Evolutionary conservation across 1,140 invertebrate genomes (phyloP), one percentile per base, ranked within the genome.

Genomic region (Tetraneura akinire): DNA sequence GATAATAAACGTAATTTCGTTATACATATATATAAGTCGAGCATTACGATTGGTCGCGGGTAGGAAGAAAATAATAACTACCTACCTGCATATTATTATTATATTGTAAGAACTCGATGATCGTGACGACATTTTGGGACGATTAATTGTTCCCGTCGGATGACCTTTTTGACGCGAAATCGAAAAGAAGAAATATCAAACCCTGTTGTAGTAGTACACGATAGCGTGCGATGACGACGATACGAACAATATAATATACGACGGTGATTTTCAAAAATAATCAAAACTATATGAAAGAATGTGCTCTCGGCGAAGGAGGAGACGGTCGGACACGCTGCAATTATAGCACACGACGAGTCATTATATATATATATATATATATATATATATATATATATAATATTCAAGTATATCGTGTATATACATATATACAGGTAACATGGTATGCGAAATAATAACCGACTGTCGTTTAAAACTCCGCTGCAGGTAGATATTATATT

Each of bases 261-360:
- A 29, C 16, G 29, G 26, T 62, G 60, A 62, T 62, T 62, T 62
- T 62, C 3, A 16, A 18, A 62, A 62, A 62, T 29, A 62, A n/a
- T 62, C 60, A 6, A 62, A 62, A 62, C 18, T 62, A 23, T 3
- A 62, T 3, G 26, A 10, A 62, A 62, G 60, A 62, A 62, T 62
- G 60, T 23, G 13, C 10, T 47, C 11, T 37, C 8, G 32, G 32
- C 10, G 3, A 10, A 10, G 45, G 13, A 14, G 10, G 10, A 62
- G 26, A n/a, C 26, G 60, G 26, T 62, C 60, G 29, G 60, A 62
- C 57, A 62, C 57, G 60, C 60, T 62, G 32, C 26, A n/a, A 37
- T 37, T 37, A 37, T 37, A 37, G 32, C 18, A 14, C 9, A 14
- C 16, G 60, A 60, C 57, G 57, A 1, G 32, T 37, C 32, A 37